Evolutionary conservation across 2,888 invertebrate genomes (phyloP), one percentile per base, ranked within the genome.

Genomic region (Calliphora vomitoria): DNA sequence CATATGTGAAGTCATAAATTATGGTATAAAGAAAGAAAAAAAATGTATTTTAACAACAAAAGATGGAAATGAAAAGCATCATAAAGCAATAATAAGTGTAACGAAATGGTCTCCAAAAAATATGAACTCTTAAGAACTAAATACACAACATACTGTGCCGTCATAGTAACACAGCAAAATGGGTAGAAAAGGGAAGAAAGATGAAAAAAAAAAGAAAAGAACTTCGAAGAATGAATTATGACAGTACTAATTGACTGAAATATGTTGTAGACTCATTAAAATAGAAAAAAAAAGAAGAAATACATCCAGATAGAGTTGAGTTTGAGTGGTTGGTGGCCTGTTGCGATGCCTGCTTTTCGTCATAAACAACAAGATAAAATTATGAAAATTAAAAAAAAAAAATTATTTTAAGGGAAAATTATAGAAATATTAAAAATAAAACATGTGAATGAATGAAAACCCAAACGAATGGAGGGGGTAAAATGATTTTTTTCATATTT

Each of bases 221-320:
- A 62, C 50, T 47, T 20, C 20, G 89, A 91, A 91, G 90, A 92
- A 92, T 92, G 92, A 92, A 93, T 92, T 92, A 92, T 92, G 92
- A 93, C 92, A 92, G 92, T 90, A 92, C 92, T 92, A 92, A 92
- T 92, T 92, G 92, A 92, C 92, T 92, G 92, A 93, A 92, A 92
- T 92, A 91, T 92, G 91, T 91, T 85, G 50, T 79, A 87, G 85
- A 85, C 68, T 87, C 82, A 87, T 85, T 87, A 82, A 84, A 83
- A 38, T 55, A 82, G 10, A 25, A 31, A 41, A 55, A 58, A 15
- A 38, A 44, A 75, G 18, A 25, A 20, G 11, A 50, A 38, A 60
- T 25, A 68, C 53, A 82, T 53, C n/a, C 60, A 76, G 69, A 75
- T 82, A 80, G 58, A 85, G 85, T 81, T 85, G 82, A 80, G 4